Percentiles rank a stretch among this genome's conserved stretches.
phyloP scores from a whole-genome alignment of 2,113 vertebrate genomes.

The Muntiacus muntjak region DNA sequence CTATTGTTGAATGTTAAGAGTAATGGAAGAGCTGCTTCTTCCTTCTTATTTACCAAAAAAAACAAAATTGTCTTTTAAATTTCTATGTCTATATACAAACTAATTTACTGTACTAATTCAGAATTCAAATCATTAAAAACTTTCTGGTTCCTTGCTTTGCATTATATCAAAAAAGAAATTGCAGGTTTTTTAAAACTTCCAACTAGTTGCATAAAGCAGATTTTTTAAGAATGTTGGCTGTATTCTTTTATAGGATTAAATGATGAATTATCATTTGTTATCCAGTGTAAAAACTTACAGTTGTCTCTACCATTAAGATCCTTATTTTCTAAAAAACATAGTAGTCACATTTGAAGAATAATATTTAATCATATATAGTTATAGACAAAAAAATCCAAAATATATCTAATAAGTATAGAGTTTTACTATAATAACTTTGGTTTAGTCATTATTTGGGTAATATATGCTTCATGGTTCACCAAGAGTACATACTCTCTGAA shows the following conservation, averaged over 20 bases:
- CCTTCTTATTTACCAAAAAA: conserved; percentile 25
- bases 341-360: not conserved
- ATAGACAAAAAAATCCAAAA: not conserved
- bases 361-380: not conserved
- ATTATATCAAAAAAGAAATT: not conserved
- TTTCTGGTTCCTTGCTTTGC: not conserved
- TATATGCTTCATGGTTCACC: not conserved
- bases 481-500: not conserved
- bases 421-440: not conserved
- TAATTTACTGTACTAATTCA: not conserved
- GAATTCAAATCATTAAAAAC: not conserved
- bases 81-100: not conserved
- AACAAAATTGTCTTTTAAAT: not conserved
- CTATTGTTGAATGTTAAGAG: conserved; percentile 54
- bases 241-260: not conserved
- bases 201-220: not conserved
- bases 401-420: not conserved
- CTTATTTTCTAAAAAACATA: not conserved
- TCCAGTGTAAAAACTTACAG: not conserved
- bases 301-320: not conserved
- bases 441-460: conserved; percentile 32
- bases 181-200: not conserved
- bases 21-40: conserved; percentile 20
- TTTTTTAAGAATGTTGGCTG: not conserved
- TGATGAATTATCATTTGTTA: not conserved